A percentile compares a stretch with the other conserved stretches of the same genome.
Conservation (phyloP, 2,888 invertebrate species). For the Heteropelma amictum region DNA sequence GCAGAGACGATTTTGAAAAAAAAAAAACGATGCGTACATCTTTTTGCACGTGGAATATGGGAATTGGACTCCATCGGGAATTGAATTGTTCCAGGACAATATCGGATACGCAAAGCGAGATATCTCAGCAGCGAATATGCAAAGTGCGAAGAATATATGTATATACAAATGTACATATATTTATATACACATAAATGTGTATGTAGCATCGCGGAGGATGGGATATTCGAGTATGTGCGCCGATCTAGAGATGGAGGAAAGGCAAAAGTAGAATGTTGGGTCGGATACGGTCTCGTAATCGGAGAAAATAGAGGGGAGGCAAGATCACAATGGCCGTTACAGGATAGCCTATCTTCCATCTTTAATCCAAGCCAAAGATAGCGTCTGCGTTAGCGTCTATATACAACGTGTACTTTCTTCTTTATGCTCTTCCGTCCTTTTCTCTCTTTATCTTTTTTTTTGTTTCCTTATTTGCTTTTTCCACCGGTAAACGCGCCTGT, state of each 20-base stretch:
- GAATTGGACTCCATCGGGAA: constrained; percentile 22
- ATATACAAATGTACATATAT: not conserved
- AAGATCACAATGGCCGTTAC: constrained; percentile 56
- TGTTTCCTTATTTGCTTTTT: not conserved
- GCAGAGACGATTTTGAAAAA: no score
- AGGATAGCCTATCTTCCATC: constrained; percentile 59
- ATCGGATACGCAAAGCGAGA: constrained; percentile 49
- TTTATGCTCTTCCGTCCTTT: not conserved
- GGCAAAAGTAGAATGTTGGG: constrained; percentile 45
- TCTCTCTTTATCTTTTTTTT: not conserved
- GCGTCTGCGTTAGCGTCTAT: constrained; percentile 20
- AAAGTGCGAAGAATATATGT: constrained; percentile 50
- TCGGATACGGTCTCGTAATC: constrained; percentile 43
- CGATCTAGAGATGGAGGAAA: constrained; percentile 28
- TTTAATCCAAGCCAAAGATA: constrained; percentile 55
- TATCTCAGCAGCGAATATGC: constrained; percentile 55
- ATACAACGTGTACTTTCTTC: not conserved
- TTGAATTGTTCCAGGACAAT: constrained; percentile 55
- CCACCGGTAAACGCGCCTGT: no score
- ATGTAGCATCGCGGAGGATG: not conserved
- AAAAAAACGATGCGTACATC: no score
- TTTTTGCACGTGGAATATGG: not conserved
- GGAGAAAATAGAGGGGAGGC: constrained; percentile 23
- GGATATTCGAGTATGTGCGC: constrained; percentile 30
- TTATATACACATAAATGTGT: not conserved